These are phyloP conservation scores for Thumatha senex DNA, from an alignment of 2,888 invertebrate genomes.

Conservation along the genomic window DNA sequence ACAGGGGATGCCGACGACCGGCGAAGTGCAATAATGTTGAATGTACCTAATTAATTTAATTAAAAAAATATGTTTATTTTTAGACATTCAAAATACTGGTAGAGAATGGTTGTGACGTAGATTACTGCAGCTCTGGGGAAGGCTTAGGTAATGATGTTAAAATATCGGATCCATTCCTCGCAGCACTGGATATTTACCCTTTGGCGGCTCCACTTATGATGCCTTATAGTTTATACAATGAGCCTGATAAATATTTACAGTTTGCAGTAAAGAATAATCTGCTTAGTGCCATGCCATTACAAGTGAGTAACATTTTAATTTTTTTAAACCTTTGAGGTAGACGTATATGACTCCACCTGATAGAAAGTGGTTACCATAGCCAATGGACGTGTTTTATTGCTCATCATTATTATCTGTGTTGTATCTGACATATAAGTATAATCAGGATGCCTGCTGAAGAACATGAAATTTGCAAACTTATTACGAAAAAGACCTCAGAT, in stretches of 20 bases:
- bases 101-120: conserved; percentile 70
- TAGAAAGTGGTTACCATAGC: no score
- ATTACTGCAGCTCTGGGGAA: conserved; percentile 56
- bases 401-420: no score
- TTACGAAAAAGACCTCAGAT: no score
- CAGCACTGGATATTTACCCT: conserved; percentile 61
- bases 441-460: no score
- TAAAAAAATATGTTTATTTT: conserved; percentile 4
- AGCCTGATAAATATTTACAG: conserved; percentile 59
- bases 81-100: conserved; percentile 70
- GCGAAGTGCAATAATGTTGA: no score
- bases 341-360: no score
- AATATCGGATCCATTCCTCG: conserved; percentile 64
- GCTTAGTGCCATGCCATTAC: conserved; percentile 50
- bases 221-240: conserved; percentile 66
- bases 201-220: conserved; percentile 57
- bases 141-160: conserved; percentile 2
- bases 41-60: neutral
- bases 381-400: no score
- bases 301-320: conserved; percentile 47
- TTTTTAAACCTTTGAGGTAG: no score
- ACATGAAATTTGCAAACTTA: no score
- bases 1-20: no score
- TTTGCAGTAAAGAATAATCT: conserved; percentile 50
- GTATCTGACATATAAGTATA: no score